Percentiles rank a stretch among this genome's conserved stretches.
Conservation (phyloP, 92 coral and sea anemone genomes). For the Nematostella vectensis region DNA sequence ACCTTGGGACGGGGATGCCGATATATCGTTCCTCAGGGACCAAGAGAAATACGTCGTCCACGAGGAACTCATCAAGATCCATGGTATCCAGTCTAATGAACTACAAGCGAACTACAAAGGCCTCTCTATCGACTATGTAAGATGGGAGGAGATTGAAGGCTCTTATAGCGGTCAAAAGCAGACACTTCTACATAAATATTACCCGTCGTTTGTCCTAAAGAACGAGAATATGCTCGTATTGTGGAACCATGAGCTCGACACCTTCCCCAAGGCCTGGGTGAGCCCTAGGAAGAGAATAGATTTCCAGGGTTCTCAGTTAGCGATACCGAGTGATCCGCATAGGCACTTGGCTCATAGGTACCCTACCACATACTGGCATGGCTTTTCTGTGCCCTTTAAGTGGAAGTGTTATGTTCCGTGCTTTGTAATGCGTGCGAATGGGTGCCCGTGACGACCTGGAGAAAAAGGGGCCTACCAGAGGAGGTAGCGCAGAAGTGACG, state of each 20-base stretch:
- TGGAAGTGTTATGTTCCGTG: slow-evolving; percentile 94
- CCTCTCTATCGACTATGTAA: slow-evolving; percentile 42
- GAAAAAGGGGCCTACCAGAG: no score
- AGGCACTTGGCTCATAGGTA: slow-evolving; percentile 41
- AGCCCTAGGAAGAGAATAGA: slow-evolving; percentile 37
- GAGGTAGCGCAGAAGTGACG: no score
- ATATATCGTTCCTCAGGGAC: slow-evolving; percentile 50
- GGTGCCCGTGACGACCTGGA: slow-evolving; percentile 6
- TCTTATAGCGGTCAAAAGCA: slow-evolving; percentile 25
- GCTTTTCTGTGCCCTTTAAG: slow-evolving; percentile 65
- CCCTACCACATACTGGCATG: slow-evolving; percentile 42
- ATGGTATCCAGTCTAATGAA: slow-evolving; percentile 60
- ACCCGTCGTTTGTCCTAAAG: slow-evolving; percentile 37
- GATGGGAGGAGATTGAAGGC: slow-evolving; percentile 48
- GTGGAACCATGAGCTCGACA: slow-evolving; percentile 35
- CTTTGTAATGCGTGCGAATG: slow-evolving; percentile 27
- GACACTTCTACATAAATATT: slow-evolving; percentile 43
- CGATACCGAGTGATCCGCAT: slow-evolving; percentile 53
- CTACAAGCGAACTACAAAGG: slow-evolving; percentile 35
- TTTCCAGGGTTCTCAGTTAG: slow-evolving; percentile 52
- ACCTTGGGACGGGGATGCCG: slow-evolving; percentile 89
- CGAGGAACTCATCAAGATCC: slow-evolving; percentile 13
- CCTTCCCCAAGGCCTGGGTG: slow-evolving; percentile 62
- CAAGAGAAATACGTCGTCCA: slow-evolving; percentile 26
- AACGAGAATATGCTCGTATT: slow-evolving; percentile 37